These are phyloP conservation scores for Nycticorax nycticorax DNA, from an alignment of 2,113 vertebrate genomes.

Conservation along the genomic window DNA sequence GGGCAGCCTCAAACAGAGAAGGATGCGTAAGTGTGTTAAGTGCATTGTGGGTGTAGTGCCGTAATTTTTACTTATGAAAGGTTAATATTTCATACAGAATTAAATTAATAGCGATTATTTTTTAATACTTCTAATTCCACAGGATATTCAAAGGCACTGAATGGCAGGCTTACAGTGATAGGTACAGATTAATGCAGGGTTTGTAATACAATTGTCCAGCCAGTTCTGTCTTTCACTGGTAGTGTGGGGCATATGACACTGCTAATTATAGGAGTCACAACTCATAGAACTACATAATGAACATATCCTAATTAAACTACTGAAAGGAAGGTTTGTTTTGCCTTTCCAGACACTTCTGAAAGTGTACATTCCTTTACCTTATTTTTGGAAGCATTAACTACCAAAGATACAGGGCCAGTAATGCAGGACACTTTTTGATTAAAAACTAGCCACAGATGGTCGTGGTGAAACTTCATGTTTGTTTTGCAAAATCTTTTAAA, in stretches of 20 bases:
- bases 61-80: not conserved
- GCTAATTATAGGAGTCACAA: not conserved
- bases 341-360: not conserved
- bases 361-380: not conserved
- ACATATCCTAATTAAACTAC: not conserved
- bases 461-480: not conserved
- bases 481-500: not conserved
- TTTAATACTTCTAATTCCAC: not conserved
- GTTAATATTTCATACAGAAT: not conserved
- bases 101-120: not conserved
- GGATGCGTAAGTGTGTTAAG: conserved; percentile 48
- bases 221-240: not conserved
- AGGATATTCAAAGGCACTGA: not conserved
- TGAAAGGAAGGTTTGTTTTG: not conserved
- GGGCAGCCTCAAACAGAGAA: conserved; percentile 54
- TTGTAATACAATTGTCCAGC: not conserved
- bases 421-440: not conserved
- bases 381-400: not conserved
- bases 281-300: not conserved
- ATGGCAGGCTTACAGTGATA: not conserved
- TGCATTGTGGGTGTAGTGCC: accelerated
- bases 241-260: not conserved
- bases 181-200: not conserved
- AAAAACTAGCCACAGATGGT: not conserved
- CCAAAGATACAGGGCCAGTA: not conserved